Evolutionary conservation across 2,797 vertebrate species (phyloP).

Genomic region (Bovichtus variegatus): DNA sequence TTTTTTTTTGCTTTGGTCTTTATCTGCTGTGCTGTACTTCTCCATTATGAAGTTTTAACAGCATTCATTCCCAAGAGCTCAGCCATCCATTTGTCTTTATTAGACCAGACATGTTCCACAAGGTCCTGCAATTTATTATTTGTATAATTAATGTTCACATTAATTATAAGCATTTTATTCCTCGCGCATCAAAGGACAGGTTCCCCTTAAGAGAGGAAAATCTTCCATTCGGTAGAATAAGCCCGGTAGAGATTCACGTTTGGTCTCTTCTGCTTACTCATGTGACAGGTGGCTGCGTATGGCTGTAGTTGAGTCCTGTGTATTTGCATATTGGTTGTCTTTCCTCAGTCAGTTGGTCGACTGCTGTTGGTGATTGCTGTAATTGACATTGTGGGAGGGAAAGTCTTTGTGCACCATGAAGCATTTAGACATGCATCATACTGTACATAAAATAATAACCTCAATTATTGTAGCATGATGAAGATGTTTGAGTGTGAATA

Average conservation of each 20-base stretch:
- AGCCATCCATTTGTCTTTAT: slow-evolving; percentile 44
- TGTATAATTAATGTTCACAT: slow-evolving; percentile 54
- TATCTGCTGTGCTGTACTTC: not conserved
- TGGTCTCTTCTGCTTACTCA: slow-evolving; percentile 22
- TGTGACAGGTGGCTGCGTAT: slow-evolving; percentile 29
- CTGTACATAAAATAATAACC: slow-evolving; percentile 20
- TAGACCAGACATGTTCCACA: slow-evolving; percentile 33
- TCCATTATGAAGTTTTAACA: slow-evolving; percentile 23
- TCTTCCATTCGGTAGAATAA: slow-evolving; percentile 34
- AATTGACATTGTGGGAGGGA: slow-evolving; percentile 49
- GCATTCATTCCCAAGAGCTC: slow-evolving; percentile 23
- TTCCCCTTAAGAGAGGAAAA: slow-evolving; percentile 25
- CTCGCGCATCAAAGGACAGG: slow-evolving; percentile 32
- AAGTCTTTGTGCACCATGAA: slow-evolving; percentile 10
- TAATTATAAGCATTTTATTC: slow-evolving; percentile 47
- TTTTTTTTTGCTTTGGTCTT: slow-evolving; percentile 1
- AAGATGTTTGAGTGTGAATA: not conserved
- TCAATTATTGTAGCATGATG: slow-evolving; percentile 9
- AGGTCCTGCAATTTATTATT: slow-evolving; percentile 40
- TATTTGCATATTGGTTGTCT: slow-evolving; percentile 56
- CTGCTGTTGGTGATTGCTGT: slow-evolving; percentile 53
- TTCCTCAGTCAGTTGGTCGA: slow-evolving; percentile 46
- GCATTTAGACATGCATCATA: slow-evolving; percentile 29
- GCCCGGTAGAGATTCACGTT: slow-evolving; percentile 28
- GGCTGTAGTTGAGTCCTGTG: not conserved